Evolutionary conservation across 2,888 invertebrate species (phyloP), one percentile per base, ranked within the genome.

Genomic region (Tinea trinotella): DNA sequence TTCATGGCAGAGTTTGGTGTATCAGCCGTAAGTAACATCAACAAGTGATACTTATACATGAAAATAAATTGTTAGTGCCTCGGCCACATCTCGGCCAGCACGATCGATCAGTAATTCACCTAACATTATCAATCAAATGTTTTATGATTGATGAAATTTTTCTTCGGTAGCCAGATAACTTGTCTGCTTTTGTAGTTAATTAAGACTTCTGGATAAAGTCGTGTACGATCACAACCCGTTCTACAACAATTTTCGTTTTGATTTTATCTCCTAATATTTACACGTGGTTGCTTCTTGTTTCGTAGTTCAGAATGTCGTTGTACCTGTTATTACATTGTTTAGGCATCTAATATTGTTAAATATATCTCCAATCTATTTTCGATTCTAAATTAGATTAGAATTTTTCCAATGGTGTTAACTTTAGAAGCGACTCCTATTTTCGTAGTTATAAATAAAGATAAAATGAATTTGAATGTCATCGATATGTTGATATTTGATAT

Each of bases 31-130:
- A 72, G 70, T 65, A 75, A 70, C 70, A 76, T 81, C 80, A 83
- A 82, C 83, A 84, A 82, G 81, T 82, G 70, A 71, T 74, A 80
- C 76, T 74, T 72, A 40, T 17, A 40, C 12, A 82, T 84, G 81
- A 83, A 84, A 84, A 84, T 82, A 84, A 81, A 83, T 83, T 76
- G 82, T 56, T 53, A 79, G 76, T 78, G 68, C 78, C 76, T 70
- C 73, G 71, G 76, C 76, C 75, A 67, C 71, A 67, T 66, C 62
- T 72, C 68, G 70, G 77, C 75, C 78, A 78, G 77, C 74, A 70
- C 71, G 67, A 77, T 79, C 75, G 78, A 84, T 85, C 84, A 84
- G 83, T 82, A 83, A 80, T 81, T 81, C 84, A 83, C 81, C 70
- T 76, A 70, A 70, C 71, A 75, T 81, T 83, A 85, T 85, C 84